Percentiles rank a stretch among this genome's conserved stretches.
These are phyloP conservation scores for Heliornis fulica DNA, from an alignment of 2,113 vertebrate genomes.

Conservation along the genomic window DNA sequence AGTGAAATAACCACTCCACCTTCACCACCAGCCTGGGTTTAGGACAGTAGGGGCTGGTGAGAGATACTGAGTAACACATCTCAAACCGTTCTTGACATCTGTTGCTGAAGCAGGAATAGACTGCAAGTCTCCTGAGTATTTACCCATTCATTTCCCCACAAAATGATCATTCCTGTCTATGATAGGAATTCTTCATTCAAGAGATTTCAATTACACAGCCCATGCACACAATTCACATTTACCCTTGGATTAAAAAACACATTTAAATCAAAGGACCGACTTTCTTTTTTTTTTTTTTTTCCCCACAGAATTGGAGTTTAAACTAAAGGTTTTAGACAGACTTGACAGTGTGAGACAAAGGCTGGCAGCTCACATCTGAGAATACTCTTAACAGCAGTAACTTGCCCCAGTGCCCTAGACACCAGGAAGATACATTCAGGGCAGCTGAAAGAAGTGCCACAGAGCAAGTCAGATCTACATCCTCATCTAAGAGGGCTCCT, in stretches of 20 bases:
- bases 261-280: neutral
- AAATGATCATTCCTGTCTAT: neutral
- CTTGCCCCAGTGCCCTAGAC: neutral
- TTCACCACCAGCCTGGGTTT: constrained; percentile 6
- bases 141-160: constrained; percentile 24
- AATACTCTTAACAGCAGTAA: neutral
- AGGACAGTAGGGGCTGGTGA: neutral
- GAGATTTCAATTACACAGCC: constrained; percentile 43
- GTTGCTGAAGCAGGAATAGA: neutral
- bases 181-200: constrained; percentile 1
- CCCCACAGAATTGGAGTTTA: neutral
- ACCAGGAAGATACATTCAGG: neutral
- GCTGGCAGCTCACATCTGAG: neutral
- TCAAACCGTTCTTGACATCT: neutral
- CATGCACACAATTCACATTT: constrained; percentile 21
- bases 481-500: neutral
- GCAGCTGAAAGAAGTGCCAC: neutral
- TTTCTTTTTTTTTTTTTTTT: neutral
- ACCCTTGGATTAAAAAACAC: constrained; percentile 11
- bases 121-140: neutral
- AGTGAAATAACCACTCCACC: neutral
- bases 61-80: neutral
- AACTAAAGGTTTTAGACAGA: neutral
- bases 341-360: neutral
- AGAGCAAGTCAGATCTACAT: neutral